Evolutionary conservation across 2,113 vertebrate genomes (phyloP).

Genomic region (Pseudolaguvia tuberculata): DNA sequence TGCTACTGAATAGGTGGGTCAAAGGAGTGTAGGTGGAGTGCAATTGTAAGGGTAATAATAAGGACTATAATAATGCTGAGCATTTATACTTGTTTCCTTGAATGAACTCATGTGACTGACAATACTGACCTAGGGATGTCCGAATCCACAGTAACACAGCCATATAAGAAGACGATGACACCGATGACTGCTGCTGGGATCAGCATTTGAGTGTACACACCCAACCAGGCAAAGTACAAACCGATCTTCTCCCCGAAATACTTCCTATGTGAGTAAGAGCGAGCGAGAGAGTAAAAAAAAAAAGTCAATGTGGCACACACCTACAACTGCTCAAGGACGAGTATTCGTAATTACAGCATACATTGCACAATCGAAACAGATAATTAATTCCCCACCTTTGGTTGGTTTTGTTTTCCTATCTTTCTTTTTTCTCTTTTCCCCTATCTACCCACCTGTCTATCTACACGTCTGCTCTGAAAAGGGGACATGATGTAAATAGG

Average conservation of each 20-base stretch:
- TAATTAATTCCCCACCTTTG: not conserved
- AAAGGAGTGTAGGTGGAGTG: not conserved
- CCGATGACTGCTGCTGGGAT: constrained; percentile 91
- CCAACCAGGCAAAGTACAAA: constrained; percentile 96
- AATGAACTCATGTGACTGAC: not conserved
- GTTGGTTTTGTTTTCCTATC: too few species aligned
- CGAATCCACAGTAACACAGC: constrained; percentile 87
- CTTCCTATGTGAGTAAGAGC: constrained; percentile 71
- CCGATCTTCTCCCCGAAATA: constrained; percentile 98
- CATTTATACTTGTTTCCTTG: not conserved
- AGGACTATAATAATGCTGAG: too few species aligned
- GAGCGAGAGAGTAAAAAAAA: too few species aligned
- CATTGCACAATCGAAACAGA: not conserved
- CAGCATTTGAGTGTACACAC: constrained; percentile 97
- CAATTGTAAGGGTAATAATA: not conserved
- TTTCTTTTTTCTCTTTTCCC: too few species aligned
- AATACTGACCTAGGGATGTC: constrained; percentile 87
- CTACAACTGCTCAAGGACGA: not conserved
- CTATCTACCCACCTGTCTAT: too few species aligned
- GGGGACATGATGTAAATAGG: too few species aligned
- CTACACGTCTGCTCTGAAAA: too few species aligned
- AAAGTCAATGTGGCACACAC: too few species aligned
- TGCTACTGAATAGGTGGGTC: not conserved
- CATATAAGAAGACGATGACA: constrained; percentile 92
- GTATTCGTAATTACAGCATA: not conserved